phyloP scores from a whole-genome alignment of 2,888 invertebrate genomes.

The Stratiomys singularior region DNA sequence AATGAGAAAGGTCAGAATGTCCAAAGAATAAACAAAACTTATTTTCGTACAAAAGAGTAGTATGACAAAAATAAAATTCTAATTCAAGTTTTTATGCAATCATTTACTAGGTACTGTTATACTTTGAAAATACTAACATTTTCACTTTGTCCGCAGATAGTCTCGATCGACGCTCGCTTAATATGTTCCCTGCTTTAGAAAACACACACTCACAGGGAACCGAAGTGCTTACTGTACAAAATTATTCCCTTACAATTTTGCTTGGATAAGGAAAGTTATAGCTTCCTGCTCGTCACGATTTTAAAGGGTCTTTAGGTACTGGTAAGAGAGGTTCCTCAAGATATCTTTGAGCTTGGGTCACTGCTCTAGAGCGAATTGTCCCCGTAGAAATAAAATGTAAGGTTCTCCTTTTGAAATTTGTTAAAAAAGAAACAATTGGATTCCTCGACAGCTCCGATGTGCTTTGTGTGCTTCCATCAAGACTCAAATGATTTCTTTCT shows the following conservation, averaged over 20 bases:
- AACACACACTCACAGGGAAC: constrained; percentile 4
- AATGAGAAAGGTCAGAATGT: no score
- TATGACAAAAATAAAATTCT: no score
- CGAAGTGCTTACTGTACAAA: not conserved
- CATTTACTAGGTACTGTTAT: not conserved
- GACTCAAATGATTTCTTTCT: not conserved
- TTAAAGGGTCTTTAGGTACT: not conserved
- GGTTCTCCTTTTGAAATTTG: not conserved
- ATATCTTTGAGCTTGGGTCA: not conserved
- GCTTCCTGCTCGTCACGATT: not conserved
- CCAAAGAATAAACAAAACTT: no score
- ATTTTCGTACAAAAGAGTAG: no score
- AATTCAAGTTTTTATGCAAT: no score
- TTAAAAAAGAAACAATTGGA: not conserved
- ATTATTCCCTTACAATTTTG: not conserved
- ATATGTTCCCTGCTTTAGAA: not conserved
- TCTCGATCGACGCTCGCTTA: not conserved
- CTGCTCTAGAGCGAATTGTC: not conserved
- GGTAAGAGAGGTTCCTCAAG: constrained; percentile 9
- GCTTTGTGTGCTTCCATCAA: no score
- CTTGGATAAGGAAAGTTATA: not conserved
- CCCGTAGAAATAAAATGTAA: not conserved
- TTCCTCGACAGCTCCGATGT: no score
- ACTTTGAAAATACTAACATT: not conserved
- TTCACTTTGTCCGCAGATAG: not conserved